A percentile compares a stretch with the other conserved stretches of the same genome.
Conservation (phyloP, 2,888 invertebrate species). For the Habroteleia sp. region DNA sequence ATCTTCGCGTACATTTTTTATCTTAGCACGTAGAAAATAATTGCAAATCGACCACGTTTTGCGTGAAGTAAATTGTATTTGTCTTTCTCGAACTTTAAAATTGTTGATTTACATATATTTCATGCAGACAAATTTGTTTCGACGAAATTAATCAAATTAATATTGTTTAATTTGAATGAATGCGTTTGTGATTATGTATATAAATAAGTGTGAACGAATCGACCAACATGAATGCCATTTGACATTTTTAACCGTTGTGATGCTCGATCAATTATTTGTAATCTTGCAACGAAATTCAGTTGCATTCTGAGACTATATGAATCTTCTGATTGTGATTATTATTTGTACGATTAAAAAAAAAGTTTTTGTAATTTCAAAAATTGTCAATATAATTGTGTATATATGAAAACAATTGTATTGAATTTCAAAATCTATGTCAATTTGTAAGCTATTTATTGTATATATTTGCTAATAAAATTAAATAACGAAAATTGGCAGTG, state of each 20-base stretch:
- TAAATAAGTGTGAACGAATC: conserved; percentile 40
- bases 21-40: conserved; percentile 40
- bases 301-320: conserved; percentile 27
- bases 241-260: conserved; percentile 47
- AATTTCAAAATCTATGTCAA: conserved; percentile 22
- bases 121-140: conserved; percentile 11
- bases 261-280: conserved; percentile 31
- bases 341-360: not conserved
- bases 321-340: conserved; percentile 36
- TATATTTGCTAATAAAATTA: conserved; percentile 34
- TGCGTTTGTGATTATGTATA: conserved; percentile 43
- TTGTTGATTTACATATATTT: conserved; percentile 23
- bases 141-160: conserved; percentile 34
- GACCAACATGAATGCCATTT: conserved; percentile 51
- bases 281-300: conserved; percentile 18
- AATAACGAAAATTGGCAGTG: conserved; percentile 26
- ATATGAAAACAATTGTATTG: conserved; percentile 20
- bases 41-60: conserved; percentile 26
- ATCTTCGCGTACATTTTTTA: conserved; percentile 36
- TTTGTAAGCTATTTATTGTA: conserved; percentile 56
- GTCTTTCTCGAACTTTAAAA: conserved; percentile 10
- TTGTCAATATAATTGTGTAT: conserved; percentile 25
- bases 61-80: conserved; percentile 17
- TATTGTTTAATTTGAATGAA: conserved; percentile 16
- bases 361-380: conserved; percentile 17